Evolutionary conservation across 2,888 invertebrate genomes (phyloP).

Genomic region (Drosophila fulvimacula): DNA sequence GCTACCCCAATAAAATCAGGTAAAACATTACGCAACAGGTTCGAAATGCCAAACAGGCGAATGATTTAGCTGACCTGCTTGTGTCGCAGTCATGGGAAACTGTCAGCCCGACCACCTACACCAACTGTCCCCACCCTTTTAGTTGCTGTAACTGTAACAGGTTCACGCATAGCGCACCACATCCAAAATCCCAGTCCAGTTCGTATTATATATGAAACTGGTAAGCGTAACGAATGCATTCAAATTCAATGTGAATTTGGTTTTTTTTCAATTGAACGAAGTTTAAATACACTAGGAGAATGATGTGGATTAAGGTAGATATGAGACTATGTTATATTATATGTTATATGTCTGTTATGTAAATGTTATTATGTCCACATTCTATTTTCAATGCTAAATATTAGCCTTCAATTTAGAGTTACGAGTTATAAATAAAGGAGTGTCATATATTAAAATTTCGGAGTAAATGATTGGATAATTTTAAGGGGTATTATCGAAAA

Average conservation of each 20-base stretch:
- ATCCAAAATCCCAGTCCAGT: slow-evolving; percentile 29
- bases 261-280: not conserved
- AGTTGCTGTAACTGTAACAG: slow-evolving; percentile 33
- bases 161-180: slow-evolving; percentile 66
- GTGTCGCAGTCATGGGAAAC: slow-evolving; percentile 70
- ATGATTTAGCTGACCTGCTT: slow-evolving; percentile 34
- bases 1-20: slow-evolving; percentile 65
- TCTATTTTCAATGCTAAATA: too few relatives aligned
- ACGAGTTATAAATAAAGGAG: too few relatives aligned
- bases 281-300: not conserved
- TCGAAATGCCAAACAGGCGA: slow-evolving; percentile 19
- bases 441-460: too few relatives aligned
- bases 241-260: slow-evolving; percentile 57
- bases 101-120: slow-evolving; percentile 34
- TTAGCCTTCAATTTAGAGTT: too few relatives aligned
- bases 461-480: too few relatives aligned
- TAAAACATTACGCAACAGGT: slow-evolving; percentile 69
- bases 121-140: slow-evolving; percentile 13
- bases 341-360: too few relatives aligned
- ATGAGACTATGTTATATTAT: too few relatives aligned
- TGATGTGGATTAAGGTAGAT: too few relatives aligned
- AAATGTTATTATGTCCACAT: too few relatives aligned
- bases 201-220: slow-evolving; percentile 47
- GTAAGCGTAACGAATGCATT: slow-evolving; percentile 66
- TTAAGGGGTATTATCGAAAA: too few relatives aligned